These are phyloP conservation scores for Psittacula echo DNA, from an alignment of 2,797 vertebrate species.

Conservation along the genomic window DNA sequence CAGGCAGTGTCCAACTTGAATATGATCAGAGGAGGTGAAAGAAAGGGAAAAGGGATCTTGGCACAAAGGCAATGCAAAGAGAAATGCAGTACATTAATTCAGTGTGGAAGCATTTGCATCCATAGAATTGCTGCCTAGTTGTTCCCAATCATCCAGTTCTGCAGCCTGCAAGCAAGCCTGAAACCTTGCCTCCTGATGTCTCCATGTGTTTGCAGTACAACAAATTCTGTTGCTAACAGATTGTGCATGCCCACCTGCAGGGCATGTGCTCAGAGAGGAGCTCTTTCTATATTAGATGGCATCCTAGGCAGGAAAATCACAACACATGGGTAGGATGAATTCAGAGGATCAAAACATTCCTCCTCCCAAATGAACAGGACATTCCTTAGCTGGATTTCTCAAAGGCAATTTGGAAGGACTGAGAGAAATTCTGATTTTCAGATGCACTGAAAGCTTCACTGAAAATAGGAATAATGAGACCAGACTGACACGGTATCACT, in stretches of 20 bases:
- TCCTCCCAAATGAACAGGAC: neutral
- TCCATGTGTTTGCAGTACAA: neutral
- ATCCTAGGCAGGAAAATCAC: neutral
- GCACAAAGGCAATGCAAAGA: neutral
- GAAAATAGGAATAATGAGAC: neutral
- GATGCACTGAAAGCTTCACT: neutral
- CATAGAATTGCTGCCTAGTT: neutral
- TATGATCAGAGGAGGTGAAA: neutral
- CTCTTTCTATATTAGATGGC: neutral
- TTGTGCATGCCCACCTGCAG: neutral
- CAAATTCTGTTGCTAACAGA: neutral
- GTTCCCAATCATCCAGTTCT: neutral
- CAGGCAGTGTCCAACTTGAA: neutral
- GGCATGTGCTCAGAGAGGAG: neutral
- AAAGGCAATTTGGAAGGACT: neutral
- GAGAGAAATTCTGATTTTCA: neutral
- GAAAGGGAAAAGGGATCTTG: neutral
- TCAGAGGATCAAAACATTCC: neutral
- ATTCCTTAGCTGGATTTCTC: neutral
- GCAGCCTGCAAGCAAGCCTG: neutral
- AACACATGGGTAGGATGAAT: neutral
- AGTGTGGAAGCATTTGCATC: neutral
- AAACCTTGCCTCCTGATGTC: neutral
- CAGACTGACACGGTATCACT: neutral
- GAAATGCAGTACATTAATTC: neutral